Evolutionary conservation across 2,888 invertebrate species (phyloP), one percentile per base, ranked within the genome.

Genomic region (Germaria angustata): DNA sequence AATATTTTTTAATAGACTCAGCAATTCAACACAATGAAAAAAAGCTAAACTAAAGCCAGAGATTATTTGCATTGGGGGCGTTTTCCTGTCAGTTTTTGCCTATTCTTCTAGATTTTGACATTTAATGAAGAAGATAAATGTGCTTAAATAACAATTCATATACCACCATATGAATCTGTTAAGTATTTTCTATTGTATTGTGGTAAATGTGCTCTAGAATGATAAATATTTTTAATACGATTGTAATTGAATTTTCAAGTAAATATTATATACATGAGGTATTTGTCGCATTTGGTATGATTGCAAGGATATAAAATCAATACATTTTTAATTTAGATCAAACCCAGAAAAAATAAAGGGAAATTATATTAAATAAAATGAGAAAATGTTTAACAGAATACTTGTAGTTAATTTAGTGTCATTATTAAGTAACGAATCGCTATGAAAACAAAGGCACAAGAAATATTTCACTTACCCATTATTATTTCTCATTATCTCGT

Each of bases 81-180:
- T 51, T 75, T 73, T 55, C 39, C 61, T 72, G 55, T 22, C 59
- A 66, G 22, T 61, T 53, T 59, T 75, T 63, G 73, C 44, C 46
- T 63, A 22, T 46, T 55, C 41, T 80, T 63, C 32, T 36, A 69
- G 65, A 71, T 75, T 78, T 75, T 79, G 71, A 78, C 65, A 22
- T 65, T 36, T 53, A 79, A 69, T 79, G 82, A 82, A 59, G 75
- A 82, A 82, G 82, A 82, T 79, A 82, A 82, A 82, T 82, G 69
- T 65, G 59, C 53, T 79, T 44, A 69, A 82, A 79, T 73, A 53
- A 59, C 57, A 81, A 63, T 78, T 46, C 65, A 49, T 53, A 71
- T 69, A 79, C 36, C 66, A 78, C 59, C 39, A 63, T 24, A 69
- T 65, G 34, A n/a, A 28, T 36, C 17, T 71, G 24, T 41, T 51